Percentiles rank a stretch among this genome's conserved stretches.
These are phyloP conservation scores for Harpalus rufipes DNA, from an alignment of 2,888 invertebrate species.

Conservation along the genomic window DNA sequence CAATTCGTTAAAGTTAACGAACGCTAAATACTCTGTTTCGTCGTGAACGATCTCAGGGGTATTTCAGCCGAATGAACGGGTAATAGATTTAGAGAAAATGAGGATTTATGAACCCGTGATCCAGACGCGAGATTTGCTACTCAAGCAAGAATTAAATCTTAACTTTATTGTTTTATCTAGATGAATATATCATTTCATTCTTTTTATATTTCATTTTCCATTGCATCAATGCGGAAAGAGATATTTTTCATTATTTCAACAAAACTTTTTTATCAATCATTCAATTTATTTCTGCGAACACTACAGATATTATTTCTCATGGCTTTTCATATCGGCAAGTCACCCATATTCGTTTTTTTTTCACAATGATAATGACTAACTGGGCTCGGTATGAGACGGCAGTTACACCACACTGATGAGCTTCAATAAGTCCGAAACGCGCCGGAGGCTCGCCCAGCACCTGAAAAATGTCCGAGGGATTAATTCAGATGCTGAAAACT, in stretches of 20 bases:
- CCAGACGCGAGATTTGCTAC: slow-evolving; percentile 28
- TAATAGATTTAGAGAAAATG: slow-evolving; percentile 49
- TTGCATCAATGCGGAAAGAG: background rate
- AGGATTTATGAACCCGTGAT: slow-evolving; percentile 42
- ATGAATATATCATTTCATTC: slow-evolving; percentile 21
- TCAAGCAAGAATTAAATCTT: slow-evolving; percentile 24
- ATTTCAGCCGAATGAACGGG: slow-evolving; percentile 38
- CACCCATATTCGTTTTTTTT: no score
- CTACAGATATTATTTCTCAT: no score
- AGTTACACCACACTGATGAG: no score
- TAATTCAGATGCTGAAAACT: no score
- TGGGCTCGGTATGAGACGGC: no score
- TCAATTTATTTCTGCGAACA: background rate
- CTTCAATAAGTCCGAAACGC: no score
- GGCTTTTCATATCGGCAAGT: no score
- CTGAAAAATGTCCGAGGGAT: no score
- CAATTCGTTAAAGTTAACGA: slow-evolving; percentile 43
- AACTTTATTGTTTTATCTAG: slow-evolving; percentile 31
- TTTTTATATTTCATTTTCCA: background rate
- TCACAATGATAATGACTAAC: no score
- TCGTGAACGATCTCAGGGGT: slow-evolving; percentile 16
- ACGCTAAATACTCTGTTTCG: slow-evolving; percentile 31
- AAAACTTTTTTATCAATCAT: background rate
- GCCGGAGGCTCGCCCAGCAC: no score
- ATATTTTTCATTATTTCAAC: background rate